Evolutionary conservation across 2,113 vertebrate species (phyloP).

Genomic region (Hyaena hyaena): DNA sequence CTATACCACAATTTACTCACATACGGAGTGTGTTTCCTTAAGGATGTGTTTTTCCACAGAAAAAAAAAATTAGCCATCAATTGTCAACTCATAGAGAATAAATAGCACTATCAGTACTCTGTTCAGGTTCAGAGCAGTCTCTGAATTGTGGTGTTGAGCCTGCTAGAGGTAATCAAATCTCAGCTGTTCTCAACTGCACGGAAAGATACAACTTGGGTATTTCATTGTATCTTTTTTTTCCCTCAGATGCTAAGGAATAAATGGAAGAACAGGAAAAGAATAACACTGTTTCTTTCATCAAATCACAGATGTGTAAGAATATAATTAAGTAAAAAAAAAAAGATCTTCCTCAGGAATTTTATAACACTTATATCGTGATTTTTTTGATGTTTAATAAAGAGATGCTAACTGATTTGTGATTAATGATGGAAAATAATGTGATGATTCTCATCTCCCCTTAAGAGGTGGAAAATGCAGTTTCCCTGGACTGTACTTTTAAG

Average conservation of each 20-base stretch:
- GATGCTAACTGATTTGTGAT: neutral
- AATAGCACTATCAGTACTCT: conserved; percentile 1
- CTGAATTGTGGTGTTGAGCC: neutral
- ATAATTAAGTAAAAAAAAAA: neutral
- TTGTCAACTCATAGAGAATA: conserved; percentile 41
- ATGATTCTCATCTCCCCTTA: neutral
- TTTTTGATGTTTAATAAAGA: neutral
- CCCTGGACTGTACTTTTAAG: neutral
- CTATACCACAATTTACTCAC: conserved; percentile 63
- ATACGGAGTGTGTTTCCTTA: conserved; percentile 73
- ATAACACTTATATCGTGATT: neutral
- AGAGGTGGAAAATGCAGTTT: neutral
- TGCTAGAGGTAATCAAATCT: neutral
- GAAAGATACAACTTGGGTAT: neutral
- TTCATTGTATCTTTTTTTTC: neutral
- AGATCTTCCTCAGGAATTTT: neutral
- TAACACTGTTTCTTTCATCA: neutral
- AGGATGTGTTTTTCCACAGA: conserved; percentile 61
- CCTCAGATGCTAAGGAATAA: neutral
- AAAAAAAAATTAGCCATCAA: conserved; percentile 65
- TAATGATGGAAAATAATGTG: neutral
- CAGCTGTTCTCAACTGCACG: neutral
- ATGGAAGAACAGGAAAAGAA: neutral
- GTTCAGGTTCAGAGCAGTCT: neutral
- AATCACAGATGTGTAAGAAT: neutral